These are phyloP conservation scores for Magallana angulata DNA, from an alignment of 1,140 invertebrate genomes.

Conservation along the genomic window DNA sequence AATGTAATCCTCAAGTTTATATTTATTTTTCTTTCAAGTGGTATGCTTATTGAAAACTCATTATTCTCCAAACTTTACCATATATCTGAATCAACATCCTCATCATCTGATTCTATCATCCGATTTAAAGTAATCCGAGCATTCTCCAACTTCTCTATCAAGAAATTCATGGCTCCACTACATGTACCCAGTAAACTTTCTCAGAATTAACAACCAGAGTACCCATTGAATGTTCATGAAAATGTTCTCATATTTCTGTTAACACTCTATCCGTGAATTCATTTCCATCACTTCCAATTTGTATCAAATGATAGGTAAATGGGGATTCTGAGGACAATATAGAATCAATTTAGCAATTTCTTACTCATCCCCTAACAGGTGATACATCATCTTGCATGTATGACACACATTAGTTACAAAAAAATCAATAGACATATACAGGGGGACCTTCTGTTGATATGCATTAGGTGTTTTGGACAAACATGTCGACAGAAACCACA, in stretches of 20 bases:
- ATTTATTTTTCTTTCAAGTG: background rate
- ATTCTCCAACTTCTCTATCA: slow-evolving; percentile 39
- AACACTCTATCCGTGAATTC: too few relatives aligned
- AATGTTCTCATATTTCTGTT: too few relatives aligned
- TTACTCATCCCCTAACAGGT: slow-evolving; percentile 25
- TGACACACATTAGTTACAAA: background rate
- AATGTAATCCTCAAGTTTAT: too few relatives aligned
- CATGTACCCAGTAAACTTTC: background rate
- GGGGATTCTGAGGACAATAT: background rate
- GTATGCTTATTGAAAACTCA: background rate
- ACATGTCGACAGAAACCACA: background rate
- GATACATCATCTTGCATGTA: slow-evolving; percentile 27
- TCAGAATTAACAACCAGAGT: too few relatives aligned
- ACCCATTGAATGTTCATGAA: too few relatives aligned
- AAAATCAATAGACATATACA: background rate
- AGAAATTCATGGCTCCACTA: background rate
- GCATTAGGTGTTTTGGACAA: background rate
- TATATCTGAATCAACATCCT: slow-evolving; percentile 25
- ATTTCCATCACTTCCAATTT: too few relatives aligned
- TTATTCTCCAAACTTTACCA: background rate
- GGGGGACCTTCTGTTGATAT: background rate
- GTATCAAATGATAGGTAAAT: background rate
- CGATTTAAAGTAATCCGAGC: slow-evolving; percentile 16
- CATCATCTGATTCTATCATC: slow-evolving; percentile 11
- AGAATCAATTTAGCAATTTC: slow-evolving; percentile 9